A percentile compares a stretch with the other conserved stretches of the same genome.
Evolutionary conservation across 2,888 invertebrate genomes (phyloP).

Genomic region (Hipparchia sbordonii): DNA sequence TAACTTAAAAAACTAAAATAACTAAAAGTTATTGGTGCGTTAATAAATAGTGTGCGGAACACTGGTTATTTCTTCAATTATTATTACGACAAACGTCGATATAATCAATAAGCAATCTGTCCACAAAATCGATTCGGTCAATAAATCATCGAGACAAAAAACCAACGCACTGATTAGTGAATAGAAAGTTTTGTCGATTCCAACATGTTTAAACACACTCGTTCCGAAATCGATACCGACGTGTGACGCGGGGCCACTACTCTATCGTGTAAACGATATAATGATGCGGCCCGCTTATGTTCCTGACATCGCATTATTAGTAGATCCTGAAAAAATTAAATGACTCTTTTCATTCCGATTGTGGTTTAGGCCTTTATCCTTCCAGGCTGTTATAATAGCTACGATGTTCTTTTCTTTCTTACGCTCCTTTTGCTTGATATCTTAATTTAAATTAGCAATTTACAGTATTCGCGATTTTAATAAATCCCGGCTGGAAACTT

Average conservation of each 20-base stretch:
- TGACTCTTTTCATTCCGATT: too few relatives aligned
- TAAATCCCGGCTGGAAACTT: too few relatives aligned
- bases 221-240: conserved; percentile 16
- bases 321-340: too few relatives aligned
- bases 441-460: too few relatives aligned
- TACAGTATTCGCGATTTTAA: too few relatives aligned
- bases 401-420: too few relatives aligned
- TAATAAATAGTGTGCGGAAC: conserved; percentile 3
- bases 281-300: too few relatives aligned
- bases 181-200: conserved; percentile 29
- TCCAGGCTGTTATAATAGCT: too few relatives aligned
- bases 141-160: conserved; percentile 24
- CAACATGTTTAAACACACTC: conserved; percentile 15
- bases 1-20: too few relatives aligned
- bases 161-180: conserved; percentile 23
- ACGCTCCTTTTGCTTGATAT: too few relatives aligned
- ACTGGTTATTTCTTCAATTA: background rate
- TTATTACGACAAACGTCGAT: conserved; percentile 15
- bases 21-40: conserved; percentile 13
- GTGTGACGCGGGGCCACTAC: conserved; percentile 5
- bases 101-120: conserved; percentile 22
- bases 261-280: background rate
- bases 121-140: conserved; percentile 18
- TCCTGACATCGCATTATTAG: background rate
- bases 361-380: background rate